Conservation (phyloP, 2,797 vertebrate genomes). For the Corythornis leucogaster region DNA sequence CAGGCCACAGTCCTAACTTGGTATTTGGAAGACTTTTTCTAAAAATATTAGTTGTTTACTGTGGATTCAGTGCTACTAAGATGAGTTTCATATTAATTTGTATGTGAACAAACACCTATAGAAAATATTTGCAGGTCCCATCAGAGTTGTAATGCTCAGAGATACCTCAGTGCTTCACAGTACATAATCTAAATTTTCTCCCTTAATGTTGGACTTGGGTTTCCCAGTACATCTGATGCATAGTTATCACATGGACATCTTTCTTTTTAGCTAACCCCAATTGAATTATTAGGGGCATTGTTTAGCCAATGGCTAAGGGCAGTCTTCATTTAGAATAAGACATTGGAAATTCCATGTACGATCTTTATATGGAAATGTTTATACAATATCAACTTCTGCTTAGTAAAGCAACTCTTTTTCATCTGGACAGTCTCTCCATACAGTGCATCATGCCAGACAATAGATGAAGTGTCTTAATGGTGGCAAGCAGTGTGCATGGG, state of each 20-base stretch:
- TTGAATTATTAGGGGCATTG: conserved; percentile 13
- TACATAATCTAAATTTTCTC: not conserved
- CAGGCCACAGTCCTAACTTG: not conserved
- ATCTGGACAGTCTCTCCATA: conserved; percentile 65
- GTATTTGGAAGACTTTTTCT: not conserved
- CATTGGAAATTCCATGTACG: not conserved
- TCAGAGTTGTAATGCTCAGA: not conserved
- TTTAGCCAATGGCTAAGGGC: conserved; percentile 30
- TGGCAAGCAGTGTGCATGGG: not conserved
- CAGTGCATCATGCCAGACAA: conserved; percentile 63
- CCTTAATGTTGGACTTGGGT: not conserved
- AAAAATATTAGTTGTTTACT: not conserved
- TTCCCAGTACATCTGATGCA: not conserved
- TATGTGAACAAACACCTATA: accelerated
- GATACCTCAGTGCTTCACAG: not conserved
- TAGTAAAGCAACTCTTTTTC: conserved; percentile 45
- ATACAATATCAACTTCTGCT: not conserved
- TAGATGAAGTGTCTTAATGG: conserved; percentile 62
- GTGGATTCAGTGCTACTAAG: not conserved
- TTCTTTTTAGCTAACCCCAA: conserved; percentile 4
- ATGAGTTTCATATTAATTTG: not conserved
- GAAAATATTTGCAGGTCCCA: not conserved
- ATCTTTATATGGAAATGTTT: conserved; percentile 66
- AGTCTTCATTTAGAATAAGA: conserved; percentile 25
- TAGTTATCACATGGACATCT: not conserved